Conservation (phyloP, 2,888 invertebrate species). For the Hypselothyrea guttata region DNA sequence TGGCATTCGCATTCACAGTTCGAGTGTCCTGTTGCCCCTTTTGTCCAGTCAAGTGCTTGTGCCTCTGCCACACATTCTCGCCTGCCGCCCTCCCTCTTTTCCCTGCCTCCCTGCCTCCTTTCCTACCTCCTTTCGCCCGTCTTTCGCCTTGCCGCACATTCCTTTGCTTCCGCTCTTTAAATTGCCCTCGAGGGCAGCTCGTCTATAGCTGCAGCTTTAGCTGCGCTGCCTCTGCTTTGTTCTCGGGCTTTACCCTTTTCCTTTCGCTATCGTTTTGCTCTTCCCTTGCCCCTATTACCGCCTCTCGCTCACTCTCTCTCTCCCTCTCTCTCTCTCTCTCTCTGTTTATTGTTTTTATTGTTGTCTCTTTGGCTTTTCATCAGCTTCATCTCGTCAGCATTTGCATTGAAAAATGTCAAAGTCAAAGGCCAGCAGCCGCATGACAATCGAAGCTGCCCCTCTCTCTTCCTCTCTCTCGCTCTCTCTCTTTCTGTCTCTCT, state of each 20-base stretch:
- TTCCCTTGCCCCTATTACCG: no score
- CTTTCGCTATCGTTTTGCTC: slow-evolving; percentile 34
- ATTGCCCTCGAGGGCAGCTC: slow-evolving; percentile 74
- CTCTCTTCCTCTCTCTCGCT: no score
- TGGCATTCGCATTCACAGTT: slow-evolving; percentile 27
- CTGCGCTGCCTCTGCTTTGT: slow-evolving; percentile 17
- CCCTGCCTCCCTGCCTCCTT: no score
- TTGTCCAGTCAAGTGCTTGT: slow-evolving; percentile 71
- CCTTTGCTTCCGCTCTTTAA: slow-evolving; percentile 57
- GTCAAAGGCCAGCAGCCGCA: slow-evolving; percentile 66
- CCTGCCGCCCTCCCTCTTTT: background rate
- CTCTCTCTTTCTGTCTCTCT: background rate
- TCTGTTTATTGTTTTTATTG: slow-evolving; percentile 40
- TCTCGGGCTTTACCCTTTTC: slow-evolving; percentile 47
- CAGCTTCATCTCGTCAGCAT: slow-evolving; percentile 56
- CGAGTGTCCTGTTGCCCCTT: slow-evolving; percentile 35
- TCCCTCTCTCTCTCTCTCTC: background rate
- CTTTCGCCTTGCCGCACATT: slow-evolving; percentile 28
- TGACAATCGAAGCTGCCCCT: slow-evolving; percentile 59
- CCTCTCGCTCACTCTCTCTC: background rate
- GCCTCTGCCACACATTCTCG: background rate
- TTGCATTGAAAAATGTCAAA: slow-evolving; percentile 77
- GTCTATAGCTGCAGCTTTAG: slow-evolving; percentile 27
- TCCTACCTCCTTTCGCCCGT: background rate
- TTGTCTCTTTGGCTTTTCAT: slow-evolving; percentile 77